A percentile compares a stretch with the other conserved stretches of the same genome.
Conservation (phyloP, 2,888 invertebrate species). For the Pachycephus smyrnensis region DNA sequence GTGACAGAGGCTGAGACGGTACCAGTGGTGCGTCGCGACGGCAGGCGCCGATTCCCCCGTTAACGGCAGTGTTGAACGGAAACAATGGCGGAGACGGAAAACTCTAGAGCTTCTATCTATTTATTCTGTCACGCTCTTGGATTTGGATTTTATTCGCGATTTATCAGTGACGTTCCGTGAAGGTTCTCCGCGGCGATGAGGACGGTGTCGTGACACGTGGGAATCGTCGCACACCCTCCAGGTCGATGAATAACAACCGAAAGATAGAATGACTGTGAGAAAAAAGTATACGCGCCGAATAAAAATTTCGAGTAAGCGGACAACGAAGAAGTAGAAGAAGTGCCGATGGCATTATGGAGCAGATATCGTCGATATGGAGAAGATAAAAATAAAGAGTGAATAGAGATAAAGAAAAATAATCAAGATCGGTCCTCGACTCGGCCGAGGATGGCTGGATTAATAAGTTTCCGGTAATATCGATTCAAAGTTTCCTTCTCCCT, state of each 20-base stretch:
- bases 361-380: background rate
- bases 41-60: background rate
- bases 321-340: background rate
- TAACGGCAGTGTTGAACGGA: background rate
- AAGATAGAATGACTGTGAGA: background rate
- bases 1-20: background rate
- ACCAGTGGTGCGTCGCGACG: background rate
- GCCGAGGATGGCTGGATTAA: background rate
- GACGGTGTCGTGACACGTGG: background rate
- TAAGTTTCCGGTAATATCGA: background rate
- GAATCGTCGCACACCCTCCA: background rate
- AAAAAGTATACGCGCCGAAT: background rate
- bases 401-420: background rate
- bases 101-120: background rate
- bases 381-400: background rate
- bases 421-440: background rate
- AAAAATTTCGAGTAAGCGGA: background rate
- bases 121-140: background rate
- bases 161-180: background rate
- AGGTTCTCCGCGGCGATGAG: background rate
- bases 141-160: background rate
- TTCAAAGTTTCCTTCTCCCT: conserved; percentile 27
- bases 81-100: background rate
- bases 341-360: background rate
- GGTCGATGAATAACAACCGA: background rate